Evolutionary conservation across 2,113 vertebrate genomes (phyloP).

Genomic region (Nesogale talazaci): DNA sequence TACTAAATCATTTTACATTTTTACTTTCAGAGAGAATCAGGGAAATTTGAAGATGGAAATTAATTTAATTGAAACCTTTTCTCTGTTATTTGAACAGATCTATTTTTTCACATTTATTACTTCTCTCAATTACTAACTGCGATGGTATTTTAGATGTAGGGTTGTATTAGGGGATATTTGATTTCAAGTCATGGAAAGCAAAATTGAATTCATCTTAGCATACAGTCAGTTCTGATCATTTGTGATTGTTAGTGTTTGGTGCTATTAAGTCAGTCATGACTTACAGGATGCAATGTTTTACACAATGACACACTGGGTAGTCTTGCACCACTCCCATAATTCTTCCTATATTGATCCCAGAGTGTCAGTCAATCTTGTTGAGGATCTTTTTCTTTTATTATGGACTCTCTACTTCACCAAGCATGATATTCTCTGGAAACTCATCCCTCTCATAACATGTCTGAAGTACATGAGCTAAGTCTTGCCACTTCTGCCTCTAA

Average conservation of each 20-base stretch:
- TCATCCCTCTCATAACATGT: no score
- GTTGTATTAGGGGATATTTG: not conserved
- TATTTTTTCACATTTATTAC: slow-evolving; percentile 16
- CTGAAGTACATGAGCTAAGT: no score
- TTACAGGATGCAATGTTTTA: no score
- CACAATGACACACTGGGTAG: no score
- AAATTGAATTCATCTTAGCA: not conserved
- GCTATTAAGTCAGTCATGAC: no score
- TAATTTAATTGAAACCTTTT: slow-evolving; percentile 25
- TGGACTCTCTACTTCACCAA: no score
- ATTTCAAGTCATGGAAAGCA: not conserved
- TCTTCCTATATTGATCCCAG: no score
- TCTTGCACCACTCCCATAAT: no score
- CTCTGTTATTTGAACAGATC: not conserved
- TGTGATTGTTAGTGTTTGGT: not conserved
- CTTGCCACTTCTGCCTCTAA: no score
- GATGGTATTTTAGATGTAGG: not conserved
- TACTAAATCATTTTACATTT: slow-evolving; percentile 19
- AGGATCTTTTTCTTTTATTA: no score
- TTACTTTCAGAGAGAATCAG: not conserved
- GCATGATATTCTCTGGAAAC: no score
- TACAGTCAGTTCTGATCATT: not conserved
- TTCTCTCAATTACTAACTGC: not conserved
- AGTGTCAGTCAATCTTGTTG: no score
- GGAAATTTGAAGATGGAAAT: slow-evolving; percentile 22